Evolutionary conservation across 2,113 vertebrate species (phyloP), one percentile per base, ranked within the genome.

Genomic region (Pithys albifrons): DNA sequence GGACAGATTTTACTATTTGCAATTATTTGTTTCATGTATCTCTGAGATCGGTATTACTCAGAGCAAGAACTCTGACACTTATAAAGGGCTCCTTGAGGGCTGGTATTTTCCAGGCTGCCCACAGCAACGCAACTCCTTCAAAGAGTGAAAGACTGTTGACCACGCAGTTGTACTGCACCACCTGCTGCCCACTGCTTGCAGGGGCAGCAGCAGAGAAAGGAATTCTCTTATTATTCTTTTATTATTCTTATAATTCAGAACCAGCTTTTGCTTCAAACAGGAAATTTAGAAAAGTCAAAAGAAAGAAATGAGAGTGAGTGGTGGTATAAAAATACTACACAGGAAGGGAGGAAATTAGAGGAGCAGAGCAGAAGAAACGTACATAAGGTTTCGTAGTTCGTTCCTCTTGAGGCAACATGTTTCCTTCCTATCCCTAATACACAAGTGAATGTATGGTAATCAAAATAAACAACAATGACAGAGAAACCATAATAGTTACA

Each of bases 201-300:
- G 55, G 33, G 48, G n/a, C 75, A 93, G 66, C 45, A 17, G 23
- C 33, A 9, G 17, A 65, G 29, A 88, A 74, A 51, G 7, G 7
- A 81, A 64, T 74, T 73, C 1, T 78, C 62, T 74, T 31, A 49
- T 64, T 67, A 72, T 16, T 46, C 27, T 77, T 66, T 74, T 33
- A 48, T 64, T 67, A 72, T 16, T 46, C 29, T 70, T 69, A 19
- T 5, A 58, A 84, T 55, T 92, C 27, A 84, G 71, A 75, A 45
- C 2, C 0, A 0, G 18, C 7, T 89, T 88, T 61, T 51, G 11
- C 24, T 86, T 83, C 1, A 4, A 86, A 46, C 8, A 48, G 27
- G 8, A 86, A 92, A 84, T 12, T 51, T 6, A 77, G 27, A 51
- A 45, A 85, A 91, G 22, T 75, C 29, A 43, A 70, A 88, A 74